Conservation (phyloP, 1,140 invertebrate species). For the Nebria ingens region DNA sequence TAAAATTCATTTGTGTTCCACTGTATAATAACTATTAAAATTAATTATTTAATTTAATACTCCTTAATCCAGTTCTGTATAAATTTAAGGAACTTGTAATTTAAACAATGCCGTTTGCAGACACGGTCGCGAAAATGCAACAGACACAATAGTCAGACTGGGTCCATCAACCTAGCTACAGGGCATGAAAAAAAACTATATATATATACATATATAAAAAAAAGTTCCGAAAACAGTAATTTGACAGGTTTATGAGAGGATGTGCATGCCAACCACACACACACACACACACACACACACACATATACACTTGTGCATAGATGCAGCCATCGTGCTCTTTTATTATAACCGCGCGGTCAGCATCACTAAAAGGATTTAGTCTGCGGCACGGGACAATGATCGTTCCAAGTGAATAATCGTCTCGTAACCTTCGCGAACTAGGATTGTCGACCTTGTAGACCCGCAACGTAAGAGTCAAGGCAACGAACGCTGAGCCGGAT, state of each 20-base stretch:
- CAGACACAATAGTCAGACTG: slow-evolving; percentile 1
- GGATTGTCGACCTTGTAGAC: background rate
- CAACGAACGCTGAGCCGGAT: background rate
- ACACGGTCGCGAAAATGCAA: background rate
- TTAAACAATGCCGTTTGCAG: no score
- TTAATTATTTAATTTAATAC: no score
- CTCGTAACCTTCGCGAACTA: slow-evolving; percentile 4
- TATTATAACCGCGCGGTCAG: no score
- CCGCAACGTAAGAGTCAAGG: slow-evolving; percentile 4
- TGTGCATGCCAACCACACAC: slow-evolving; percentile 1
- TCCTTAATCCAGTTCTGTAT: no score
- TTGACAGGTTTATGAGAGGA: slow-evolving; percentile 3
- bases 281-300: slow-evolving; percentile 2
- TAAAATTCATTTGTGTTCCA: no score
- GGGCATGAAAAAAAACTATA: background rate
- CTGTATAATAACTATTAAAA: no score
- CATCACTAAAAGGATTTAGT: background rate
- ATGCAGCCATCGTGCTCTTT: background rate
- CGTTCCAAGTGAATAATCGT: background rate
- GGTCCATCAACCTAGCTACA: background rate
- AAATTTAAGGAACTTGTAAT: no score
- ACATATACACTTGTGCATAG: background rate
- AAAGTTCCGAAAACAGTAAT: background rate
- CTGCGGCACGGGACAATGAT: background rate
- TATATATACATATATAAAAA: no score